These are phyloP conservation scores for Lordiphosa clarofinis DNA, from an alignment of 1,140 invertebrate genomes.

Conservation along the genomic window DNA sequence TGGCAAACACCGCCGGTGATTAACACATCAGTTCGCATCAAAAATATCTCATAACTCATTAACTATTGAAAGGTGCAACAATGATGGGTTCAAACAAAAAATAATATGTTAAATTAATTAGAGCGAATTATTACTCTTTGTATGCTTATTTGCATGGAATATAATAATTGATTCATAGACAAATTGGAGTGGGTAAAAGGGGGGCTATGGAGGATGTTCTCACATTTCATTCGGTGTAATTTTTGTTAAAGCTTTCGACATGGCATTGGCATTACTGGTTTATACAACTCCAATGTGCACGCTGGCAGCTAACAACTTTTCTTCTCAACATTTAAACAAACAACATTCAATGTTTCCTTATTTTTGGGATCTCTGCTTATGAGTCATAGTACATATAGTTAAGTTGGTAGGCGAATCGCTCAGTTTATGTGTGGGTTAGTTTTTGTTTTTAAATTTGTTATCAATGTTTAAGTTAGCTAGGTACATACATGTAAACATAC, in stretches of 20 bases:
- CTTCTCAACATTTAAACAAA: constrained; percentile 52
- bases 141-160: constrained; percentile 23
- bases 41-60: constrained; percentile 53
- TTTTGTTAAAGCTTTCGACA: constrained; percentile 51
- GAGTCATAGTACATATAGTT: constrained; percentile 12
- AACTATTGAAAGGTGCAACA: constrained; percentile 59
- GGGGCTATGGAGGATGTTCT: too few relatives aligned
- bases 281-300: constrained; percentile 26
- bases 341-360: constrained; percentile 56
- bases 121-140: constrained; percentile 1
- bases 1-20: not conserved
- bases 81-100: constrained; percentile 33
- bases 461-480: not conserved
- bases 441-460: constrained; percentile 17
- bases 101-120: constrained; percentile 10
- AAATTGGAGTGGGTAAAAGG: constrained; percentile 15
- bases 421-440: constrained; percentile 39
- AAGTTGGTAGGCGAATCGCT: constrained; percentile 35
- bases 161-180: constrained; percentile 22
- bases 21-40: constrained; percentile 14
- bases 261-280: constrained; percentile 15
- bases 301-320: constrained; percentile 23
- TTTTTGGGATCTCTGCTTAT: constrained; percentile 18
- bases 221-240: too few relatives aligned
- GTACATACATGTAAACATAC: constrained; percentile 24